Base-by-base conservation (phyloP, 2,113 vertebrate species). In the Dipodomys spectabilis region DNA sequence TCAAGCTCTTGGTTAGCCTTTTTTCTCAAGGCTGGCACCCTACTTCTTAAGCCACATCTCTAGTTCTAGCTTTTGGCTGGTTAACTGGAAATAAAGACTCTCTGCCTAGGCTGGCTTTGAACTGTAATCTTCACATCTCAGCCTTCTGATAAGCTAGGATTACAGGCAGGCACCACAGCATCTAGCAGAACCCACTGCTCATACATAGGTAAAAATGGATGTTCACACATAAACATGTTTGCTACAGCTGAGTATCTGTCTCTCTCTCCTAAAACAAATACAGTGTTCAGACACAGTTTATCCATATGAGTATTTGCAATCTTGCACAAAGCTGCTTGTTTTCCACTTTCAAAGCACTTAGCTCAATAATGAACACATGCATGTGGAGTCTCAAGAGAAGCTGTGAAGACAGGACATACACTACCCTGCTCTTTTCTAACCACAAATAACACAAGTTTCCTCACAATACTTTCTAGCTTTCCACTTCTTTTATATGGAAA, bases 361-460 rank as follows among this genome's bases (percentile, higher is more conserved):
- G 82, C 53, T 93, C 82, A 44, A 28, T 32, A 19, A 32, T 28
- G 12, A 87, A 81, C 32, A 64, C 16, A 35, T 30, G 82, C 45
- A 35, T 23, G 57, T 53, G 28, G 79, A 35, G 82, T 88, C 57
- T 80, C 44, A 53, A 78, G 30, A 73, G 45, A 86, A 83, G 35
- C 20, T 60, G 53, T 45, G 72, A 67, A 86, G 32, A 81, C 88
- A 87, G 89, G 86, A 44, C 20, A 69, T 8, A 2, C 22, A 82
- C 72, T 1, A 18, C 49, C 5, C n/a, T 62, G 6, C 49, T 77
- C 39, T 27, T 53, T 49, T 22, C 12, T 86, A 2, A 78, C 22
- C 68, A 80, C n/a, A 92, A 72, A 68, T 57, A 73, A n/a, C 45
- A 57, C 72, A 74, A 85, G 44, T 94, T 95, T 90, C 79, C 91